Evolutionary conservation across 2,113 vertebrate species (phyloP), one percentile per base, ranked within the genome.

Genomic region (Tringa solitaria): DNA sequence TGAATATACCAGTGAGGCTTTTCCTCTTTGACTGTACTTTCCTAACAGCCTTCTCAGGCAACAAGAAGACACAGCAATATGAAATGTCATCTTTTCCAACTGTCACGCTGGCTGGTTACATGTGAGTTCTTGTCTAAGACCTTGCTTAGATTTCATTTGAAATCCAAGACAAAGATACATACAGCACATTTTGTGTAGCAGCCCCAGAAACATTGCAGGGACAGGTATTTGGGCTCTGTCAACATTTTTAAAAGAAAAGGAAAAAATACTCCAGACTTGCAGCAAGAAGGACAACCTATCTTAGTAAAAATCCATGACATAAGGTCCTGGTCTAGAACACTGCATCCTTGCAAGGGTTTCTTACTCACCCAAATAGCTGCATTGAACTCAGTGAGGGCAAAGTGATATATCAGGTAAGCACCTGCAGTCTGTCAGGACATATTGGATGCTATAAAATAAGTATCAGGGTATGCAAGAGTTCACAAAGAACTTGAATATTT

Each of bases 101-200:
- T 60, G 32, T 17, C 33, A 20, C 20, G 13, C 23, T 37, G 22
- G 23, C 46, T 37, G 41, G 15, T 26, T 60, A 9, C n/a, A 56
- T 7, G 18, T 0, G 1, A 63, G 28, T 24, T 61, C 60, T 63
- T 46, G 63, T 13, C 14, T 1, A 2, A 68, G 48, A 45, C 33
- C 15, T 73, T 13, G n/a, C 19, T 67, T 56, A 61, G 23, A 37
- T 68, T 56, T 73, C 65, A 45, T 12, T 16, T 56, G 23, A 84
- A 63, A 63, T 33, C 17, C 18, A 39, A 56, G 28, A n/a, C 30
- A 35, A 24, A 9, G 13, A 9, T 20, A 46, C 32, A 45, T 8
- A 67, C 27, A 73, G 14, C n/a, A 37, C 0, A 0, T 39, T 72
- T 69, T 50, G 35, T 22, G 64, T 2, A 2, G 35, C 33, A 39